Evolutionary conservation across 1,140 invertebrate species (phyloP).

Genomic region (Heliconius hermathena): DNA sequence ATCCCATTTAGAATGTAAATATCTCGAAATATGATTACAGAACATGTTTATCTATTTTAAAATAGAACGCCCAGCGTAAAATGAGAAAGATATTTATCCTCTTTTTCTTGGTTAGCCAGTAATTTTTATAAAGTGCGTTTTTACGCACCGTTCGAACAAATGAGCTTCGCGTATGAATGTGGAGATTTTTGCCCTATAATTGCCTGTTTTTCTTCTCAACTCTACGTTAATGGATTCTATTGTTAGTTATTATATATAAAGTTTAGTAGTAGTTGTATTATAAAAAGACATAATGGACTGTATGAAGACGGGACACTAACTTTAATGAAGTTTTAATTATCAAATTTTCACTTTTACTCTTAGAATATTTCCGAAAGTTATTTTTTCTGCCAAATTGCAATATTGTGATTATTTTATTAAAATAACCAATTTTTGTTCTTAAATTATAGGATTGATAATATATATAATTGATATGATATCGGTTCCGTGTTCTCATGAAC

Average conservation of each 20-base stretch:
- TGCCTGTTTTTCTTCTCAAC: slow-evolving; percentile 50
- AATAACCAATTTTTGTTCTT: too few relatives aligned
- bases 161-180: slow-evolving; percentile 51
- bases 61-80: not conserved
- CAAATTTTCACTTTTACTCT: not conserved
- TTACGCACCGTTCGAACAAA: slow-evolving; percentile 41
- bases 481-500: slow-evolving; percentile 7
- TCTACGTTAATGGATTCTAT: slow-evolving; percentile 51
- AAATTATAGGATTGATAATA: not conserved
- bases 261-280: slow-evolving; percentile 34
- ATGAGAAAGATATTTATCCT: not conserved
- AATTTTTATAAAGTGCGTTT: slow-evolving; percentile 21
- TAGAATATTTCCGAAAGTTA: not conserved
- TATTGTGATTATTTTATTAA: too few relatives aligned
- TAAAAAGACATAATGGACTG: slow-evolving; percentile 16
- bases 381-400: too few relatives aligned
- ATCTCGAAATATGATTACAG: not conserved
- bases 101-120: slow-evolving; percentile 6
- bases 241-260: slow-evolving; percentile 33
- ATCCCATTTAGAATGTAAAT: not conserved
- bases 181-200: slow-evolving; percentile 53
- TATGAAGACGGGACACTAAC: not conserved
- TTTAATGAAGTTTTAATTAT: not conserved
- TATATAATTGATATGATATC: not conserved
- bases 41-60: slow-evolving; percentile 2